Conservation (phyloP, 2,797 vertebrate genomes). For the Fistularia commersonii region DNA sequence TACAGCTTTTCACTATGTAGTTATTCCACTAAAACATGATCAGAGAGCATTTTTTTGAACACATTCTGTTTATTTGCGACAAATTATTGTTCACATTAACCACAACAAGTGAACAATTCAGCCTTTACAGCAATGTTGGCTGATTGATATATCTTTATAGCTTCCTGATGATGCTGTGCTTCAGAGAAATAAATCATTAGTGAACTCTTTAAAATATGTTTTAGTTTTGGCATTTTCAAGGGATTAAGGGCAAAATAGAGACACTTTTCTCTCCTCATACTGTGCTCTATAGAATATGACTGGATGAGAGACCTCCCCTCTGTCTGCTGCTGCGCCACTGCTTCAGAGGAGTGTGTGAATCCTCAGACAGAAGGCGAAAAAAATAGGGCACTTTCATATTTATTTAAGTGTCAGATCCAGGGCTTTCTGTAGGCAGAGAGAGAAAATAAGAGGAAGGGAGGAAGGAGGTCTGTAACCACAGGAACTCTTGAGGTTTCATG, state of each 20-base stretch:
- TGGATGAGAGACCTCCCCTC: slow-evolving; percentile 23
- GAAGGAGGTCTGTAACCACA: slow-evolving; percentile 53
- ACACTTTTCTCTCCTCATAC: slow-evolving; percentile 3
- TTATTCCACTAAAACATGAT: too few relatives aligned
- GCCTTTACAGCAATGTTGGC: too few relatives aligned
- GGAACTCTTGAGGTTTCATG: slow-evolving; percentile 54
- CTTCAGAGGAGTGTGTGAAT: slow-evolving; percentile 34
- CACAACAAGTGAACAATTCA: too few relatives aligned
- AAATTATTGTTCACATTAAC: too few relatives aligned
- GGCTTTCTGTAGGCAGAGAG: slow-evolving; percentile 56
- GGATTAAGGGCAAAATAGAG: neutral
- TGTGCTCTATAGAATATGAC: slow-evolving; percentile 16
- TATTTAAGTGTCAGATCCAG: slow-evolving; percentile 72
- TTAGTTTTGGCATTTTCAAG: neutral
- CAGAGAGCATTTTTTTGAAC: too few relatives aligned
- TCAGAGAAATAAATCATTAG: too few relatives aligned
- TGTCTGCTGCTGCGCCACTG: slow-evolving; percentile 9
- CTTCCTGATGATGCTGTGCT: too few relatives aligned
- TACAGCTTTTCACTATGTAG: too few relatives aligned
- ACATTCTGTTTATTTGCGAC: too few relatives aligned
- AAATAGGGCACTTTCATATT: slow-evolving; percentile 73
- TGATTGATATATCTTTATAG: too few relatives aligned
- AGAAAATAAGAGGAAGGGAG: slow-evolving; percentile 5
- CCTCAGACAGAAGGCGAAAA: slow-evolving; percentile 55
- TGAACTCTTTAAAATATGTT: neutral